phyloP scores from a whole-genome alignment of 2,797 vertebrate genomes.

The Lophius americanus region DNA sequence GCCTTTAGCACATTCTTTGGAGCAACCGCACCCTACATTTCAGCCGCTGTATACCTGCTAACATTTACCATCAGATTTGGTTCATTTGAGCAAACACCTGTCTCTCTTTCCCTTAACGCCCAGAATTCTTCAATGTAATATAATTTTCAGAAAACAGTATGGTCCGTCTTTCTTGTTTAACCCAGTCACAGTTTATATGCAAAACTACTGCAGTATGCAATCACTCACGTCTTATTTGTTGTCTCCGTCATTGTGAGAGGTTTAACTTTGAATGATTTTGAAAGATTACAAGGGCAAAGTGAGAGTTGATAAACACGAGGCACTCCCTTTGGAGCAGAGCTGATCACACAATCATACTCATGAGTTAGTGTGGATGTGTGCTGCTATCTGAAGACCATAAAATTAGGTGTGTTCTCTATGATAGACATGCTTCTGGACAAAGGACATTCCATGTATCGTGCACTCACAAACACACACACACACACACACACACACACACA shows the following conservation, averaged over 20 bases:
- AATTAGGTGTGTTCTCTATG: conserved; percentile 67
- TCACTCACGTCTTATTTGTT: conserved; percentile 6
- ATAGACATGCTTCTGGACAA: conserved; percentile 56
- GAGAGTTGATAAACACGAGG: conserved; percentile 23
- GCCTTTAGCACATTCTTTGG: conserved; percentile 74
- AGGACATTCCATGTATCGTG: conserved; percentile 36
- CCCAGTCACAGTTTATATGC: not conserved
- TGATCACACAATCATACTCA: conserved; percentile 43
- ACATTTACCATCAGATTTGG: conserved; percentile 45
- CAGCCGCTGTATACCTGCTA: conserved; percentile 59
- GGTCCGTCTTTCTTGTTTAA: not conserved
- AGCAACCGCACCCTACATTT: conserved; percentile 60
- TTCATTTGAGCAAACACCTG: conserved; percentile 23
- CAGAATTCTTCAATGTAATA: not conserved
- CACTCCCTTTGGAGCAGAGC: conserved; percentile 58
- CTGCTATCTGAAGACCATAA: conserved; percentile 50
- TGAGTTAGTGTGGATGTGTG: conserved; percentile 5
- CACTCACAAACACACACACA: conserved; percentile 1
- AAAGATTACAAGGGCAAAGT: not conserved
- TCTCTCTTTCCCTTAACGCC: conserved; percentile 18
- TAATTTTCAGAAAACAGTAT: conserved; percentile 1
- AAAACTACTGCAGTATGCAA: conserved; percentile 26
- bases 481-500: not conserved
- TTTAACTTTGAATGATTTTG: conserved; percentile 32
- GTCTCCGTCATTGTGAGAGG: conserved; percentile 17